phyloP scores from a whole-genome alignment of 2,888 invertebrate genomes.

The Orchesella flavescens region DNA sequence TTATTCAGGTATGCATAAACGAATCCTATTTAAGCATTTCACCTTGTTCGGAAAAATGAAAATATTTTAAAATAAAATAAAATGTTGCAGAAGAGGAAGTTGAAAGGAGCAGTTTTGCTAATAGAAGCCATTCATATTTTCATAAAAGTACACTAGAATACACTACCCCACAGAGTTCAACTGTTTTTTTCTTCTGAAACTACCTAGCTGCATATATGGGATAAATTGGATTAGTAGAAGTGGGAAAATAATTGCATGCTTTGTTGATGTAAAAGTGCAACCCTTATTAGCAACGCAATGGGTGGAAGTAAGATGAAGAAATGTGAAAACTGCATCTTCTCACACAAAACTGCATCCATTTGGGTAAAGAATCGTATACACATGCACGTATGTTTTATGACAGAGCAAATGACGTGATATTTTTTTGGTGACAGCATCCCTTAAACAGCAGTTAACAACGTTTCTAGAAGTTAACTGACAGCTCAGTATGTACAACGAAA shows the following conservation, averaged over 20 bases:
- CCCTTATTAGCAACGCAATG: not conserved
- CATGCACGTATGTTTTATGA: too few species aligned
- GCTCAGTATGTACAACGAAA: not conserved
- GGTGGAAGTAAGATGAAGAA: not conserved
- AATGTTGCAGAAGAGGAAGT: constrained; percentile 5
- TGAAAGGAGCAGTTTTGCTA: constrained; percentile 24
- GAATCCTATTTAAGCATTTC: not conserved
- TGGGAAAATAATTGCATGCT: constrained; percentile 38
- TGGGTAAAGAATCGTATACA: not conserved
- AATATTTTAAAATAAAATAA: constrained; percentile 5
- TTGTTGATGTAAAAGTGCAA: constrained; percentile 4
- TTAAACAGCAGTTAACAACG: not conserved
- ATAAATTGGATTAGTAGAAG: constrained; percentile 30
- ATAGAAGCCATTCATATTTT: not conserved
- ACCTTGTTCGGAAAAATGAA: not conserved
- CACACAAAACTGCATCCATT: constrained; percentile 5
- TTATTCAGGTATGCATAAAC: constrained; percentile 2
- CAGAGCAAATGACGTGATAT: not conserved
- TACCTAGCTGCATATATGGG: not conserved
- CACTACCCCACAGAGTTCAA: constrained; percentile 29
- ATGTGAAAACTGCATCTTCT: constrained; percentile 1
- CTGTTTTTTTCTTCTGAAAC: not conserved
- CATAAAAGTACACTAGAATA: not conserved
- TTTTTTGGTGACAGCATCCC: not conserved
- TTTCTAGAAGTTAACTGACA: not conserved